phyloP scores from a whole-genome alignment of 2,797 vertebrate species.

The Micropoecilia bifurca region DNA sequence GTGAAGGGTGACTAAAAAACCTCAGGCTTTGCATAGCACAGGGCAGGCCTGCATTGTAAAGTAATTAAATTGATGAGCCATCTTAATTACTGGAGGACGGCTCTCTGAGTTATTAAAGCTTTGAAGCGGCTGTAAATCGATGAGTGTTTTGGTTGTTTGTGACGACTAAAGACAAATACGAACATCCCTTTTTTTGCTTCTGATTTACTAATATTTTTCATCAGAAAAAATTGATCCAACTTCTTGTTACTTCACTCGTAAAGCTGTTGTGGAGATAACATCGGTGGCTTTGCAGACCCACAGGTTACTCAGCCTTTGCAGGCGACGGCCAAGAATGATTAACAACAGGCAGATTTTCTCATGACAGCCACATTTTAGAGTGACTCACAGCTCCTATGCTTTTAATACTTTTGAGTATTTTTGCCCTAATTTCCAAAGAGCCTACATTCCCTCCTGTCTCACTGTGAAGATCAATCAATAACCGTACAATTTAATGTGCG shows the following conservation, averaged over 20 bases:
- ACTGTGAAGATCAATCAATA: constrained; percentile 38
- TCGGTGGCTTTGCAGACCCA: neutral
- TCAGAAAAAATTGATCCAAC: neutral
- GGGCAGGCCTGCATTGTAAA: constrained; percentile 63
- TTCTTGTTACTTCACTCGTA: constrained; percentile 1
- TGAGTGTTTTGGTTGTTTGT: constrained; percentile 55
- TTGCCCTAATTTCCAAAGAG: constrained; percentile 19
- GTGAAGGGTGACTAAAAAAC: constrained; percentile 32
- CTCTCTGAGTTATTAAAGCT: constrained; percentile 68
- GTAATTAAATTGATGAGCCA: constrained; percentile 77
- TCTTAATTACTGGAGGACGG: constrained; percentile 63
- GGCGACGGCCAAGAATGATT: constrained; percentile 13
- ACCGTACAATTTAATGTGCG: constrained; percentile 30
- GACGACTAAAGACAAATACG: constrained; percentile 54
- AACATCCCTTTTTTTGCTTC: constrained; percentile 31
- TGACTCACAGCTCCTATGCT: constrained; percentile 1
- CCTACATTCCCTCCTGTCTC: constrained; percentile 41
- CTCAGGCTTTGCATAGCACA: constrained; percentile 50
- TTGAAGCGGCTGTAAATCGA: constrained; percentile 61
- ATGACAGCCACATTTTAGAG: neutral
- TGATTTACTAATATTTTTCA: constrained; percentile 1
- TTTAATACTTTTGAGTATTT: constrained; percentile 31
- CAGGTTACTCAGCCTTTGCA: constrained; percentile 1
- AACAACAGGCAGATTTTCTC: constrained; percentile 12
- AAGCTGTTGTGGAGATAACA: neutral